Conservation (phyloP, 1,140 invertebrate species). For the Monochamus saltuarius region DNA sequence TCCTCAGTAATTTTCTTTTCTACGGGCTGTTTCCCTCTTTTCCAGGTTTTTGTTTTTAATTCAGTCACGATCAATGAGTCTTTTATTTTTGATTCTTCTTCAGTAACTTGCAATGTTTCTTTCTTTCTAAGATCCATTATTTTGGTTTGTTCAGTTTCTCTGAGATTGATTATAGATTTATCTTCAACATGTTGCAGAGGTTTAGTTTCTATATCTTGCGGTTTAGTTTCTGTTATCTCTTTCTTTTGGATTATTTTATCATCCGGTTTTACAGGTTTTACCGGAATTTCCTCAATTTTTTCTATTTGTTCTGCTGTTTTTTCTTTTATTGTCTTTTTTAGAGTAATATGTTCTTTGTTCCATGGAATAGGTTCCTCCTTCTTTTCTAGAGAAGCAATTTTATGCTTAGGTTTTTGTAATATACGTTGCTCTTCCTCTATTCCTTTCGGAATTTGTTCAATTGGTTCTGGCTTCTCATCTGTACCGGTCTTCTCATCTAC, state of each 20-base stretch:
- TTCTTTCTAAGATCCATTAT: too few species aligned
- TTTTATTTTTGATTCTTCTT: too few species aligned
- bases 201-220: slow-evolving; percentile 17
- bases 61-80: too few species aligned
- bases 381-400: background rate
- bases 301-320: slow-evolving; percentile 4
- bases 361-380: slow-evolving; percentile 47
- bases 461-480: background rate
- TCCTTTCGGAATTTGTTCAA: slow-evolving; percentile 39
- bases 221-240: slow-evolving; percentile 46
- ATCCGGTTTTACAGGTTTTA: slow-evolving; percentile 8
- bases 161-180: slow-evolving; percentile 32
- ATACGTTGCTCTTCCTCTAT: slow-evolving; percentile 45
- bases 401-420: slow-evolving; percentile 26
- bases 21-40: too few species aligned
- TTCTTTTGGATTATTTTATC: slow-evolving; percentile 26
- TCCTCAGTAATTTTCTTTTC: slow-evolving; percentile 40
- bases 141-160: slow-evolving; percentile 16
- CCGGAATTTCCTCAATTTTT: slow-evolving; percentile 7
- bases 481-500: background rate
- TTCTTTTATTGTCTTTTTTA: slow-evolving; percentile 43
- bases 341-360: slow-evolving; percentile 49
- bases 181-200: slow-evolving; percentile 32
- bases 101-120: too few species aligned
- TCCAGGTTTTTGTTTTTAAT: too few species aligned